These are phyloP conservation scores for Simalia tracyae DNA, from an alignment of 2,797 vertebrate species.

Conservation along the genomic window DNA sequence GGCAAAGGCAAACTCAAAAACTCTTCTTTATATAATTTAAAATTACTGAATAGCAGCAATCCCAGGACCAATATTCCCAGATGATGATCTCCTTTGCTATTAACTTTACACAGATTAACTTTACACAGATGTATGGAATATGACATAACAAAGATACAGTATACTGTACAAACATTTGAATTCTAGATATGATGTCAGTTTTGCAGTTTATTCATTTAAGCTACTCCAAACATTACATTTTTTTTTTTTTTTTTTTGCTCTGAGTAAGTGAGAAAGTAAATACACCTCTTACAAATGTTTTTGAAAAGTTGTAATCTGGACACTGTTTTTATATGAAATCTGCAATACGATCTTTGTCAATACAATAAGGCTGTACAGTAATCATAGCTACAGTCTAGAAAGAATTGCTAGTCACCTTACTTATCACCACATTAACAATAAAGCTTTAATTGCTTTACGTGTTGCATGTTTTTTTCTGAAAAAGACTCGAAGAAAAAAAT, in stretches of 20 bases:
- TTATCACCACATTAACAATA: constrained; percentile 54
- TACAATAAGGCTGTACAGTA: constrained; percentile 62
- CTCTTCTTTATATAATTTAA: neutral
- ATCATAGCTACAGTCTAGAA: constrained; percentile 56
- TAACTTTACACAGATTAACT: neutral
- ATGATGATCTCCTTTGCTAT: neutral
- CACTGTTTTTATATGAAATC: constrained; percentile 45
- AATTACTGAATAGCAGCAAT: neutral
- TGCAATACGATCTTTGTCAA: constrained; percentile 51
- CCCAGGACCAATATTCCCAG: neutral
- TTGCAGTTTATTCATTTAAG: constrained; percentile 16
- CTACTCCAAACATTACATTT: neutral
- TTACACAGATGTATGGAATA: neutral
- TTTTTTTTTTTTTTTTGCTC: neutral
- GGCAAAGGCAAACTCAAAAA: neutral
- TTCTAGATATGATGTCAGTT: constrained; percentile 3
- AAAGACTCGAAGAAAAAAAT: constrained; percentile 46
- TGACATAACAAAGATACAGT: neutral
- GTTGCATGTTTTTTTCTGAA: constrained; percentile 41
- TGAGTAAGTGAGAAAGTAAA: constrained; percentile 7
- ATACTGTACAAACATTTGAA: neutral
- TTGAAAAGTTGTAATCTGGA: constrained; percentile 48
- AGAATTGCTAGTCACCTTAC: constrained; percentile 55
- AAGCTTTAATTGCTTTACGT: constrained; percentile 45
- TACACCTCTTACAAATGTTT: neutral